Percentiles rank a stretch among this genome's conserved stretches.
phyloP scores from a whole-genome alignment of 2,797 vertebrate genomes.

The Premnoplex brunnescens region DNA sequence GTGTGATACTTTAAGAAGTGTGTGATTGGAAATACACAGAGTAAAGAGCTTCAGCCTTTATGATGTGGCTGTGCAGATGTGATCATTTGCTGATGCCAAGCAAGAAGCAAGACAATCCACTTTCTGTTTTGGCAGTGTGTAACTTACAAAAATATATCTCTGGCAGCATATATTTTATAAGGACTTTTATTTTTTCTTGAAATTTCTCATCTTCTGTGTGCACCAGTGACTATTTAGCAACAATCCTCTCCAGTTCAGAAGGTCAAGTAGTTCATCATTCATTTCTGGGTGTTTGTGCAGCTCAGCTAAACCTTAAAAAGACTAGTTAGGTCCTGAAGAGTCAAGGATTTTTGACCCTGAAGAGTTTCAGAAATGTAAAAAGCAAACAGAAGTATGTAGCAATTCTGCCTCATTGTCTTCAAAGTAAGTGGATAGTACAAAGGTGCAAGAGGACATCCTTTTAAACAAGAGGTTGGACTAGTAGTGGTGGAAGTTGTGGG shows the following conservation, averaged over 20 bases:
- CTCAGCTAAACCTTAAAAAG: background rate
- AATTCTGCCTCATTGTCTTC: background rate
- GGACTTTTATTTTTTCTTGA: background rate
- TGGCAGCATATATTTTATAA: background rate
- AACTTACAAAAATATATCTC: background rate
- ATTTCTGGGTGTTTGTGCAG: background rate
- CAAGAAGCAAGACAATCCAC: background rate
- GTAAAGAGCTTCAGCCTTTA: background rate
- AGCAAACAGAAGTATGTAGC: background rate
- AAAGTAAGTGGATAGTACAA: background rate
- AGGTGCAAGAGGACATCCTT: background rate
- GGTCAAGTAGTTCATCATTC: background rate
- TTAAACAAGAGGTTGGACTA: background rate
- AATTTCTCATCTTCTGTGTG: background rate
- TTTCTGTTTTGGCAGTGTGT: background rate
- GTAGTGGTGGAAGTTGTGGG: background rate
- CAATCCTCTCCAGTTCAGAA: background rate
- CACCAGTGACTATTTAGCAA: background rate
- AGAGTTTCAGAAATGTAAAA: background rate
- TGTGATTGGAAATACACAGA: background rate
- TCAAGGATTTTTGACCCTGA: background rate
- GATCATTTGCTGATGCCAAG: background rate
- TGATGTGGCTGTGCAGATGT: background rate
- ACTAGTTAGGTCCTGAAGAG: background rate
- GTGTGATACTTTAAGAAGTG: background rate